Evolutionary conservation across 2,113 vertebrate genomes (phyloP).

Genomic region (Pterophyllum scalare): DNA sequence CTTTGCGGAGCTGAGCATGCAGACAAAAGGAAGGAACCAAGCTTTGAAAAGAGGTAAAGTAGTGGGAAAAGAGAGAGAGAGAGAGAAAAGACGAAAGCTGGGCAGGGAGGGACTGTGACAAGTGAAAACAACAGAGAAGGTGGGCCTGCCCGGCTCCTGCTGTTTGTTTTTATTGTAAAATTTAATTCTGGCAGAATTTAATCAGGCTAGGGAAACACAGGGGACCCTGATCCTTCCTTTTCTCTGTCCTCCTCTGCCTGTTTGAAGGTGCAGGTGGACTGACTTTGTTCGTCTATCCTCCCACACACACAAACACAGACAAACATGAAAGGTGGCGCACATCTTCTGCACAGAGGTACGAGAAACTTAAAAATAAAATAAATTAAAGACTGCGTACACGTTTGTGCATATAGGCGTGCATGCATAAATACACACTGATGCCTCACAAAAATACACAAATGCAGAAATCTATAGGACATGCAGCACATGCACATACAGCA

Average conservation of each 20-base stretch:
- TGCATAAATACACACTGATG: background rate
- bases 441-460: background rate
- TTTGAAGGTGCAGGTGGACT: slow-evolving; percentile 50
- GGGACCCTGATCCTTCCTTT: slow-evolving; percentile 24
- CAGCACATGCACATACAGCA: background rate
- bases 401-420: background rate
- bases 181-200: slow-evolving; percentile 54
- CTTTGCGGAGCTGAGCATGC: slow-evolving; percentile 6
- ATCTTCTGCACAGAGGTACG: slow-evolving; percentile 6
- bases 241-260: slow-evolving; percentile 8
- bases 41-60: background rate
- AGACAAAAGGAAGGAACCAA: background rate
- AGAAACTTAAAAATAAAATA: background rate
- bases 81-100: background rate
- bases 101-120: background rate
- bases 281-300: slow-evolving; percentile 11
- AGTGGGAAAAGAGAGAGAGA: background rate
- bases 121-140: slow-evolving; percentile 12
- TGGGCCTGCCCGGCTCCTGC: slow-evolving; percentile 9
- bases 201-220: slow-evolving; percentile 49
- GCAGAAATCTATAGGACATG: background rate
- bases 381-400: background rate
- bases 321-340: background rate
- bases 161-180: slow-evolving; percentile 63
- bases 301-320: slow-evolving; percentile 20